Percentiles rank a stretch among this genome's conserved stretches.
These are phyloP conservation scores for Crossoptilon crossoptilon DNA, from an alignment of 2,797 vertebrate species.

Conservation along the genomic window DNA sequence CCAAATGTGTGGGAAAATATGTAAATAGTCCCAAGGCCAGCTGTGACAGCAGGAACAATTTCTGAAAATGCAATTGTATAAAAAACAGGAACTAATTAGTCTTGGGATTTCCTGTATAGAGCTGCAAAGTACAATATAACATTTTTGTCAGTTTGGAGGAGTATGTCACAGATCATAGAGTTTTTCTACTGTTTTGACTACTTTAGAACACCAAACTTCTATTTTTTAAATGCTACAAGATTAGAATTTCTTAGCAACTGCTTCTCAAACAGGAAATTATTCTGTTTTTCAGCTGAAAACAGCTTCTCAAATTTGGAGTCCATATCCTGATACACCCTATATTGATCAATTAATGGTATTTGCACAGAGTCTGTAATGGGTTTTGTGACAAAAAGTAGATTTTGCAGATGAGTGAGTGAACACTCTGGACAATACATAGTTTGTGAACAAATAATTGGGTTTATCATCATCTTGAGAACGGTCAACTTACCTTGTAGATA, in stretches of 20 bases:
- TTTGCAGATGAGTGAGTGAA: background rate
- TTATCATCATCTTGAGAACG: background rate
- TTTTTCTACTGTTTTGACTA: slow-evolving; percentile 7
- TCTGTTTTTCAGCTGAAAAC: background rate
- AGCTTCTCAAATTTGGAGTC: background rate
- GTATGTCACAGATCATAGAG: slow-evolving; percentile 41
- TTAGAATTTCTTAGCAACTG: background rate
- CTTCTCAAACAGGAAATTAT: background rate
- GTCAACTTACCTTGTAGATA: background rate
- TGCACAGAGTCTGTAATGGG: background rate
- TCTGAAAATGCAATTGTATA: slow-evolving; percentile 54
- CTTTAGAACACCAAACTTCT: background rate
- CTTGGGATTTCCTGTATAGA: slow-evolving; percentile 43
- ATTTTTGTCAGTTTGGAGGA: slow-evolving; percentile 55
- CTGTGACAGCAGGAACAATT: slow-evolving; percentile 59
- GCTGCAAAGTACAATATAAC: slow-evolving; percentile 47
- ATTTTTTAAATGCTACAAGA: background rate
- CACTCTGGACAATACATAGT: background rate
- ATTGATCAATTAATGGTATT: background rate
- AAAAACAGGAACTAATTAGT: slow-evolving; percentile 62
- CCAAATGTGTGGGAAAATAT: background rate
- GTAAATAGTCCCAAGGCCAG: slow-evolving; percentile 66
- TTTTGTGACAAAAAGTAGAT: background rate
- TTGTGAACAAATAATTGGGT: background rate
- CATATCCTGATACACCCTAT: background rate